A percentile compares a stretch with the other conserved stretches of the same genome.
Conservation (phyloP, 2,113 vertebrate species). For the Danionella cerebrum region DNA sequence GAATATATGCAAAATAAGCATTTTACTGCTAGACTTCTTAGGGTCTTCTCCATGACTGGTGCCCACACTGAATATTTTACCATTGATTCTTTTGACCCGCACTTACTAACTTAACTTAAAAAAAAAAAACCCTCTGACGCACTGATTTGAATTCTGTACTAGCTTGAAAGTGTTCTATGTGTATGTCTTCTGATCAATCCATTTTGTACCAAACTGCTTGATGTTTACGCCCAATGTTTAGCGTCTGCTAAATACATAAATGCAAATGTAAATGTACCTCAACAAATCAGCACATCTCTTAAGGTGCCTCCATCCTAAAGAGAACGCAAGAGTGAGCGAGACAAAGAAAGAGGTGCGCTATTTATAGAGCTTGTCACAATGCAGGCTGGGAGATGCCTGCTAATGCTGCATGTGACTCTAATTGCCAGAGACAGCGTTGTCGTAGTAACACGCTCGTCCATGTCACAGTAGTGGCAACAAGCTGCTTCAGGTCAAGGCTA, state of each 20-base stretch:
- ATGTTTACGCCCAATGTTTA: too few relatives aligned
- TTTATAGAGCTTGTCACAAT: constrained; percentile 38
- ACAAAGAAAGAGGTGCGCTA: constrained; percentile 3
- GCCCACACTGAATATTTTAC: constrained; percentile 45
- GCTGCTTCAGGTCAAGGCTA: constrained; percentile 31
- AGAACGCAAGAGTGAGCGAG: constrained; percentile 1
- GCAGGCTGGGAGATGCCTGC: constrained; percentile 21
- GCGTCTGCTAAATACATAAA: too few relatives aligned
- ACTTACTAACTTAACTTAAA: too few relatives aligned
- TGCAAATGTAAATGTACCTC: constrained; percentile 39
- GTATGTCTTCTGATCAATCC: too few relatives aligned
- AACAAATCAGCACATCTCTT: constrained; percentile 1
- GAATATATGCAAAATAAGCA: not conserved
- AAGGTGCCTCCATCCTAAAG: constrained; percentile 1
- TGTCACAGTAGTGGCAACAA: constrained; percentile 23
- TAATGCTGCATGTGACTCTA: constrained; percentile 32
- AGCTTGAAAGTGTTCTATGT: too few relatives aligned
- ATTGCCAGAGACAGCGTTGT: constrained; percentile 34
- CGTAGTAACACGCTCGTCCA: constrained; percentile 22
- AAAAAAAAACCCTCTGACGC: too few relatives aligned
- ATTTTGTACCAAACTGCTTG: too few relatives aligned
- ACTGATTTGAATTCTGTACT: too few relatives aligned
- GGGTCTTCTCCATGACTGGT: not conserved
- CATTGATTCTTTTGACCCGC: constrained; percentile 23
- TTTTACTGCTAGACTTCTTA: not conserved